These are phyloP conservation scores for Apamea crenata DNA, from an alignment of 2,888 invertebrate species.

Conservation along the genomic window DNA sequence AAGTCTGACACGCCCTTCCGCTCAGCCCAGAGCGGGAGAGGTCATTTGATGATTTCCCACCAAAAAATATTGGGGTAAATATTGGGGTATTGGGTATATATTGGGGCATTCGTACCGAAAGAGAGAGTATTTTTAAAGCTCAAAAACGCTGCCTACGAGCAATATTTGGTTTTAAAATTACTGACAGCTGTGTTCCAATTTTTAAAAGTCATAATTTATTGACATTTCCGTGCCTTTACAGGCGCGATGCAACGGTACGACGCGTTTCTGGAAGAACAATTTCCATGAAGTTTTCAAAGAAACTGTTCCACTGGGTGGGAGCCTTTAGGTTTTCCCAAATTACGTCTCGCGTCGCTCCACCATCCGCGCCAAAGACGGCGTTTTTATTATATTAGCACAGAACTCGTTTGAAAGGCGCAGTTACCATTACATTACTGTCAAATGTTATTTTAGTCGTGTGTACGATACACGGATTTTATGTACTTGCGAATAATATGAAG, in stretches of 20 bases:
- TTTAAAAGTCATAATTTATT: no score
- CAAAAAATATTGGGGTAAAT: no score
- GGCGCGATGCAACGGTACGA: neutral
- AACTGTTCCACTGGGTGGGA: neutral
- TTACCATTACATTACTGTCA: constrained; percentile 32
- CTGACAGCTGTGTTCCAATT: no score
- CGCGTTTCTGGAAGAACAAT: neutral
- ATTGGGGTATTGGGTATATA: no score
- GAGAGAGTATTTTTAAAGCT: no score
- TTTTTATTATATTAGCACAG: constrained; percentile 34
- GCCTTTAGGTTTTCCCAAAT: constrained; percentile 14
- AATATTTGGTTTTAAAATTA: no score
- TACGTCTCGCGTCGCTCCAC: neutral
- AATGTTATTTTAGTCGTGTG: constrained; percentile 28
- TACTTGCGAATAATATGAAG: constrained; percentile 10
- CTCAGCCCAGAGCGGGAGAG: no score
- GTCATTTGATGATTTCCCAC: no score
- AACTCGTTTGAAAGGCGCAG: constrained; percentile 23
- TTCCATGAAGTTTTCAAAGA: neutral
- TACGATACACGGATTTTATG: constrained; percentile 21
- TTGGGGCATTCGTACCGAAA: no score
- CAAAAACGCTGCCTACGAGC: no score
- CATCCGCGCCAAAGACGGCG: constrained; percentile 15
- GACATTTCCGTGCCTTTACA: no score
- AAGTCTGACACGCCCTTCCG: no score